Evolutionary conservation across 1,140 invertebrate genomes (phyloP).

Genomic region (Yoshiicerus persimilis): DNA sequence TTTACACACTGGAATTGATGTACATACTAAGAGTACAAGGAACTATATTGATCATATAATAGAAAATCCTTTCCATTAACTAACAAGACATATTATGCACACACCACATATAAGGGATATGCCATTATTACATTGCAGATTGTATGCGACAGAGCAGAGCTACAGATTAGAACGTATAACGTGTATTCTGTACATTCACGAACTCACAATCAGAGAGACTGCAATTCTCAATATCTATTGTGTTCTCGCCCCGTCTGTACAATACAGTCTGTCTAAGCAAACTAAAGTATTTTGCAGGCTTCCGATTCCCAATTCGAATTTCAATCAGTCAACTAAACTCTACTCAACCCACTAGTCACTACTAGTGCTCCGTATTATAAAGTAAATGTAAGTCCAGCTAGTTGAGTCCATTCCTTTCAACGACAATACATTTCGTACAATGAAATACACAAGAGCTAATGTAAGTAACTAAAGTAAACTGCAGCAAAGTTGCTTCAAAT

Average conservation of each 20-base stretch:
- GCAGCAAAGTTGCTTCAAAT: background rate
- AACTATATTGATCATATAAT: background rate
- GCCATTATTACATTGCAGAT: background rate
- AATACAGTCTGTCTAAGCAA: slow-evolving; percentile 2
- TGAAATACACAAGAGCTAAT: background rate
- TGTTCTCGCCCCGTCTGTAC: background rate
- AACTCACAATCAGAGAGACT: background rate
- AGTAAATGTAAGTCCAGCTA: background rate
- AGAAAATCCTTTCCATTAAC: slow-evolving; percentile 1
- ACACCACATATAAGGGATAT: background rate
- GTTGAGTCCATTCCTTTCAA: background rate
- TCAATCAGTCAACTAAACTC: slow-evolving; percentile 16
- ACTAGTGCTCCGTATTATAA: background rate
- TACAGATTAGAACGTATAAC: background rate
- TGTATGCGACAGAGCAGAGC: background rate
- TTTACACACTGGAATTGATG: background rate
- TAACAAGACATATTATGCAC: background rate
- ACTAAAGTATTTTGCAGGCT: slow-evolving; percentile 16
- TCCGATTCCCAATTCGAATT: slow-evolving; percentile 8
- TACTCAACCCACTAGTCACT: background rate
- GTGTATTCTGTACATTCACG: background rate
- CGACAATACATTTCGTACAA: background rate
- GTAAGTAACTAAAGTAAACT: slow-evolving; percentile 15
- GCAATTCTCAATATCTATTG: background rate
- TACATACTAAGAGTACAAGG: background rate